A percentile compares a stretch with the other conserved stretches of the same genome.
Conservation (phyloP, 2,113 vertebrate species). For the Steatornis caripensis region DNA sequence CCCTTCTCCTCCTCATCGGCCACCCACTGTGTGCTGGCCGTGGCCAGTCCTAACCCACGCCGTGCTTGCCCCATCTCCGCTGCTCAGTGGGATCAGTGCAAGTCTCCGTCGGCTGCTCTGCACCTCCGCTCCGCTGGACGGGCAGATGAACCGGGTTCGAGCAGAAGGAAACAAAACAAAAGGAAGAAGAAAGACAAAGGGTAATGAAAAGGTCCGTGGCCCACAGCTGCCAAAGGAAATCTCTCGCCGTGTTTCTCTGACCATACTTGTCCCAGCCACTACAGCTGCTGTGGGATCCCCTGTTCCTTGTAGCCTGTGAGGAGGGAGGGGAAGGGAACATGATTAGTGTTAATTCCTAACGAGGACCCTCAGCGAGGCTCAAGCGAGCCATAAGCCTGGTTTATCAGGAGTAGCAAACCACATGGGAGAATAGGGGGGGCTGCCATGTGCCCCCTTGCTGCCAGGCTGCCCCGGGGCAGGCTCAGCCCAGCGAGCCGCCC, state of each 20-base stretch:
- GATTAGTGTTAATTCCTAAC: background rate
- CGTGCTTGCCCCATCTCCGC: background rate
- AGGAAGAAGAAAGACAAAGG: constrained; percentile 56
- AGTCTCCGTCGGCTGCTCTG: constrained; percentile 50
- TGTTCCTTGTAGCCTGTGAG: constrained; percentile 88
- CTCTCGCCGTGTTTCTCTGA: constrained; percentile 30
- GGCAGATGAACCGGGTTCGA: background rate
- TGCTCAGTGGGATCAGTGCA: constrained; percentile 41
- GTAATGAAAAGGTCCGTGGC: constrained; percentile 49
- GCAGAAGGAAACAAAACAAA: constrained; percentile 27
- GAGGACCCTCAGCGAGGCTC: background rate
- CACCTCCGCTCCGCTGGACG: constrained; percentile 59
- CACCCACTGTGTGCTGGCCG: rapidly evolving
- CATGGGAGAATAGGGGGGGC: rapidly evolving
- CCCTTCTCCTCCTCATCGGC: background rate
- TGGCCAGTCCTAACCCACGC: background rate
- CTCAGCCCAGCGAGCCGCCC: rapidly evolving
- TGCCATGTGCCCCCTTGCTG: rapidly evolving
- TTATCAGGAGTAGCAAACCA: background rate
- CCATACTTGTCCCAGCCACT: constrained; percentile 59
- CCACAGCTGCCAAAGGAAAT: constrained; percentile 19
- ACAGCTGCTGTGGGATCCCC: constrained; percentile 86
- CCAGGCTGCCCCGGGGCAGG: background rate
- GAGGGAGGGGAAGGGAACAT: constrained; percentile 42
- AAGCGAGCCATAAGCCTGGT: background rate